Evolutionary conservation across 2,888 invertebrate genomes (phyloP).

Genomic region (Shargacucullia verbasci): DNA sequence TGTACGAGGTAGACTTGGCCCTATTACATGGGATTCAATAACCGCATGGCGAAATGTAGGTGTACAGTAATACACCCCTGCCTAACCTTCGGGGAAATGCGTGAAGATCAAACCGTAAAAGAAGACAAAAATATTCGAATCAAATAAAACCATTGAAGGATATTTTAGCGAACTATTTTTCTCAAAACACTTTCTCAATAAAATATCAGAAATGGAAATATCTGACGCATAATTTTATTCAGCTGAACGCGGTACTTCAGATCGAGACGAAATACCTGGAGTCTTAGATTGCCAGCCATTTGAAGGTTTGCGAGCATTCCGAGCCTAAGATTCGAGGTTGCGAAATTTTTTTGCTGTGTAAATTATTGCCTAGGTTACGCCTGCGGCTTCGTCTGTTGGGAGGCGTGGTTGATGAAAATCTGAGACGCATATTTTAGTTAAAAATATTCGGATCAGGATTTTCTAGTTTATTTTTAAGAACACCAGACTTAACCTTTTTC

Average conservation of each 20-base stretch:
- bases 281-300: constrained; percentile 4
- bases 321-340: constrained; percentile 23
- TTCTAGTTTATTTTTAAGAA: no score
- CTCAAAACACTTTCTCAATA: no score
- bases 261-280: constrained; percentile 18
- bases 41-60: no score
- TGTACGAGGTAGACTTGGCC: no score
- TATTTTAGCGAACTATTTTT: no score
- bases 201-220: constrained; percentile 1
- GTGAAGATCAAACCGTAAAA: no score
- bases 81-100: no score
- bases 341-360: constrained; percentile 10
- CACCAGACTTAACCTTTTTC: no score
- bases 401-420: neutral
- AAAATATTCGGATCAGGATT: neutral
- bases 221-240: constrained; percentile 20
- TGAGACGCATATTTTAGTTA: neutral
- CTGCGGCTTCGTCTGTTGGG: constrained; percentile 2
- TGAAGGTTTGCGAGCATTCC: constrained; percentile 20
- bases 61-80: no score
- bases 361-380: constrained; percentile 17
- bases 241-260: constrained; percentile 15
- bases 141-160: no score
- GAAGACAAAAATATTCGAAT: no score
- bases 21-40: no score